Evolutionary conservation across 2,888 invertebrate species (phyloP), one percentile per base, ranked within the genome.

Genomic region (Meta bourneti): DNA sequence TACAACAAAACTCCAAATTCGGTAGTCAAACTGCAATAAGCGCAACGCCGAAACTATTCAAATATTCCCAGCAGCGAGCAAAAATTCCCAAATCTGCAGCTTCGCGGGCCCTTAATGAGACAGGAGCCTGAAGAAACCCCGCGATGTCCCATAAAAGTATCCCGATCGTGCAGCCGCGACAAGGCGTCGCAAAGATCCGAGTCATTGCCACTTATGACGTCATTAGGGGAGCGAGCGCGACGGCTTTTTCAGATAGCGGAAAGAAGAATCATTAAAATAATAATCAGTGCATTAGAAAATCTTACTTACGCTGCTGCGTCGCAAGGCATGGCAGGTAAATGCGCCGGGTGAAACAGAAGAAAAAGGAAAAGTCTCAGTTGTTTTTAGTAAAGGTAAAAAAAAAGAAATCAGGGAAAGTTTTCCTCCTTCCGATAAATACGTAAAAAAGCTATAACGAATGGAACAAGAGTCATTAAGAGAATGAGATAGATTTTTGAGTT

Each of bases 261-360:
- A 82, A 83, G 77, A 78, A 86, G 70, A 86, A 86, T 77, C 85
- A 86, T 86, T 86, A 78, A 86, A 86, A 77, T 86, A 86, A 86
- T 86, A 86, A 86, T 77, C 85, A 86, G 74, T 49, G 69, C 85
- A 86, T 86, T 86, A 86, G 49, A 54, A 74, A 75, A 52, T 51
- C 49, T 52, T 52, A 20, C 49, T 70, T 82, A 48, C 75, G 34
- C 34, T 75, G n/a, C 52, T 51, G 16, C 34, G 13, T 34, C 9
- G 61, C 13, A 61, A 6, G 8, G 61, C 61, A 13, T 19, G n/a
- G 79, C 77, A 77, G n/a, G 77, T 51, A 19, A 77, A 77, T 19
- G 34, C 16, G 49, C 34, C 11, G 78, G 49, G 49, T 52, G 52
- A 78, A 48, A 8, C 7, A 20, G 7, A 54, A 79, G 52, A 79